These are phyloP conservation scores for Brachylomia viminalis DNA, from an alignment of 2,888 invertebrate species.

Conservation along the genomic window DNA sequence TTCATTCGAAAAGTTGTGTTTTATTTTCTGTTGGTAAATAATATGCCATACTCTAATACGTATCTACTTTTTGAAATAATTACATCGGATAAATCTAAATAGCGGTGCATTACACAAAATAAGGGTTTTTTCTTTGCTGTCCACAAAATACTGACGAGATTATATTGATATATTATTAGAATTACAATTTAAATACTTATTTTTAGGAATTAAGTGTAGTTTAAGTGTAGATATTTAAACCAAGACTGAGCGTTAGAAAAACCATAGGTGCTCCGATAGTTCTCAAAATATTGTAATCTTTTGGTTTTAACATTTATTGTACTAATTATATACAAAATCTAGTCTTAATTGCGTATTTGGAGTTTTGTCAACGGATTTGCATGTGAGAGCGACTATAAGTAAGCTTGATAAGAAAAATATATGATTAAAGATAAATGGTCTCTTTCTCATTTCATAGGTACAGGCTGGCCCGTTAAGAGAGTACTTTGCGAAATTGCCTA, in stretches of 20 bases:
- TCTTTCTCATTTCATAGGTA: neutral
- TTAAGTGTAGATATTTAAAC: constrained; percentile 57
- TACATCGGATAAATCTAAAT: neutral
- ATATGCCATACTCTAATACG: neutral
- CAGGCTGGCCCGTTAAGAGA: neutral
- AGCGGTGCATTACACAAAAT: neutral
- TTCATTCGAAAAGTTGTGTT: neutral
- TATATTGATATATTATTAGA: constrained; percentile 11
- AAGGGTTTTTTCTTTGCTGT: neutral
- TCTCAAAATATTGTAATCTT: constrained; percentile 54
- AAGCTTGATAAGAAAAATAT: constrained; percentile 58
- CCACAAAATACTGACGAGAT: constrained; percentile 32
- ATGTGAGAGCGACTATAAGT: constrained; percentile 40
- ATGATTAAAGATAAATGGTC: constrained; percentile 7
- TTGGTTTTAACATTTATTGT: constrained; percentile 54
- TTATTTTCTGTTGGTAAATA: constrained; percentile 12
- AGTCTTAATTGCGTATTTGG: constrained; percentile 65
- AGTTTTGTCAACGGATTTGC: constrained; percentile 46
- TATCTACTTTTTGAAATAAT: neutral
- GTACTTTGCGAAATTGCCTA: too few species aligned
- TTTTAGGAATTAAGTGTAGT: constrained; percentile 34
- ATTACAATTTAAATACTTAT: constrained; percentile 23
- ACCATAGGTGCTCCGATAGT: constrained; percentile 64
- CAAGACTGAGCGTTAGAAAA: constrained; percentile 67
- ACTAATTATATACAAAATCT: constrained; percentile 62